Conservation (phyloP, 1,140 invertebrate species). For the Drosophila nigrodunni region DNA sequence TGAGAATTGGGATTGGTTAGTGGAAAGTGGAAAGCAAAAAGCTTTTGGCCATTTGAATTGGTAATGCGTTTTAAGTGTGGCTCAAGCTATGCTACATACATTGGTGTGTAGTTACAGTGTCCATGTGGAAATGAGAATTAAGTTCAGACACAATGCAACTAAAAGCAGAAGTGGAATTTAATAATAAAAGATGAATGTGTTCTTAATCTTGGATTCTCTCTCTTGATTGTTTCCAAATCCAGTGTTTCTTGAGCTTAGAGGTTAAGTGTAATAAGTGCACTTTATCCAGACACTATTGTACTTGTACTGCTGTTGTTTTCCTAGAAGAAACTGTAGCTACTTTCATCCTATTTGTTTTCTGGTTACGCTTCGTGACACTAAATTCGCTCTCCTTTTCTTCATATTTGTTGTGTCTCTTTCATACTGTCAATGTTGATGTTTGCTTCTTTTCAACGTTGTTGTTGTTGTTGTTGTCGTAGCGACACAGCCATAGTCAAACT, state of each 20-base stretch:
- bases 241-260: too few relatives aligned
- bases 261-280: too few relatives aligned
- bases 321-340: not conserved
- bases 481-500: constrained; percentile 75
- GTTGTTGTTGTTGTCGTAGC: constrained; percentile 29
- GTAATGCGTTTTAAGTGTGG: constrained; percentile 19
- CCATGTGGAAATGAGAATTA: too few relatives aligned
- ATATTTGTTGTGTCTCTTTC: constrained; percentile 45
- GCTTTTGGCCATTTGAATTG: constrained; percentile 12
- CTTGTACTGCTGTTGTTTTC: not conserved
- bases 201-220: too few relatives aligned
- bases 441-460: constrained; percentile 46
- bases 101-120: too few relatives aligned
- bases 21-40: not conserved
- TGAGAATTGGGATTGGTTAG: not conserved
- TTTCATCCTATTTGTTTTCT: constrained; percentile 26
- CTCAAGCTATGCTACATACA: constrained; percentile 5
- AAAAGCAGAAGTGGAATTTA: too few relatives aligned
- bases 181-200: too few relatives aligned
- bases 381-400: constrained; percentile 10
- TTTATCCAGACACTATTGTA: not conserved
- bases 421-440: constrained; percentile 71
- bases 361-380: constrained; percentile 21
- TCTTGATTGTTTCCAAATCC: too few relatives aligned
- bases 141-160: too few relatives aligned